Conservation (phyloP, 1,140 invertebrate genomes). For the Hyphantria cunea region DNA sequence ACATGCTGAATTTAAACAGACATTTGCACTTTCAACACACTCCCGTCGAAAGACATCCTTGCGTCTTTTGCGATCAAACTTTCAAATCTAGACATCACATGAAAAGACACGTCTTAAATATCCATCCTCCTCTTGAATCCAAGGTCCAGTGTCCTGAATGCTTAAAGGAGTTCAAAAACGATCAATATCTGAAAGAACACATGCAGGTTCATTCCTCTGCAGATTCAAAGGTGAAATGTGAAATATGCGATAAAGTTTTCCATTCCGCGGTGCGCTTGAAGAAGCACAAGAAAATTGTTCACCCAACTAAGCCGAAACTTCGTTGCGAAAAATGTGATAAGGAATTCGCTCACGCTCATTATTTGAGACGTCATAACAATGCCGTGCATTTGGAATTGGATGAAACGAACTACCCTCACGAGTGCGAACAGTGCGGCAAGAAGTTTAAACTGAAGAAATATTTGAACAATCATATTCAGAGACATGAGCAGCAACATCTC, state of each 20-base stretch:
- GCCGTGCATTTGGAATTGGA: slow-evolving; percentile 68
- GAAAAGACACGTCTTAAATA: slow-evolving; percentile 71
- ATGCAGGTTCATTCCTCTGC: slow-evolving; percentile 71
- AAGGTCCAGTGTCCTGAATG: slow-evolving; percentile 72
- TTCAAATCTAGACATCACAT: slow-evolving; percentile 72
- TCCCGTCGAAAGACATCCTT: slow-evolving; percentile 60
- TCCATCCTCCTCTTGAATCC: slow-evolving; percentile 73
- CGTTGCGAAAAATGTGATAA: slow-evolving; percentile 72
- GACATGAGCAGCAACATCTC: slow-evolving; percentile 73
- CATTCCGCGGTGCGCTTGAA: slow-evolving; percentile 69
- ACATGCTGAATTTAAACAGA: slow-evolving; percentile 61
- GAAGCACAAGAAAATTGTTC: slow-evolving; percentile 75
- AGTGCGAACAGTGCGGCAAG: slow-evolving; percentile 69
- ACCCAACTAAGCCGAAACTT: slow-evolving; percentile 67
- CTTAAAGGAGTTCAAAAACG: slow-evolving; percentile 74
- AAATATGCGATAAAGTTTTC: slow-evolving; percentile 69
- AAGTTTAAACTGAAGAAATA: slow-evolving; percentile 72
- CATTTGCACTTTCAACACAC: slow-evolving; percentile 68
- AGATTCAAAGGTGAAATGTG: slow-evolving; percentile 70
- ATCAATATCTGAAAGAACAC: slow-evolving; percentile 72
- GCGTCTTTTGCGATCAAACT: slow-evolving; percentile 71
- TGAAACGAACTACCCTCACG: slow-evolving; percentile 62
- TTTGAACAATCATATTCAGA: slow-evolving; percentile 66
- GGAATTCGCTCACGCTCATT: slow-evolving; percentile 70
- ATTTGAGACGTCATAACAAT: slow-evolving; percentile 64